Percentiles rank a stretch among this genome's conserved stretches.
Evolutionary conservation across 2,113 vertebrate species (phyloP).

Genomic region (Beaufortia kweichowensis): DNA sequence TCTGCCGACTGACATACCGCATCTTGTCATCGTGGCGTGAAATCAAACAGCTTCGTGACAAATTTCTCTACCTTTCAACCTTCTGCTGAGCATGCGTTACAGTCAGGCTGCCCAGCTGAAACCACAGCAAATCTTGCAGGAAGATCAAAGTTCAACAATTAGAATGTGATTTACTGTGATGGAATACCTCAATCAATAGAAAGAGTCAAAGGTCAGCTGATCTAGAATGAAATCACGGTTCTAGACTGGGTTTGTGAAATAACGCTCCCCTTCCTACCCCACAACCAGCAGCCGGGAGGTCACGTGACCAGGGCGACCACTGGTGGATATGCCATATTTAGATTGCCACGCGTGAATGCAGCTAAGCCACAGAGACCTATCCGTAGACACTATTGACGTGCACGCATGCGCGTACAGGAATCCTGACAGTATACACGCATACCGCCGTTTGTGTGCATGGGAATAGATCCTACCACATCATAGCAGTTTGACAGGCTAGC

Average conservation of each 20-base stretch:
- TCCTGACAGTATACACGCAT: background rate
- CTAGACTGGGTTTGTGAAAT: constrained; percentile 3
- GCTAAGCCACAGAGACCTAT: constrained; percentile 37
- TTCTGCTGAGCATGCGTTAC: constrained; percentile 9
- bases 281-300: background rate
- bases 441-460: constrained; percentile 1
- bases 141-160: constrained; percentile 47
- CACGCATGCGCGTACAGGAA: background rate
- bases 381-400: constrained; percentile 8
- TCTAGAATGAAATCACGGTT: constrained; percentile 32
- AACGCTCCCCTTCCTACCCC: constrained; percentile 2
- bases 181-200: constrained; percentile 28
- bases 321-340: constrained; percentile 50
- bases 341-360: constrained; percentile 31
- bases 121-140: background rate
- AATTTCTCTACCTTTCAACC: constrained; percentile 31
- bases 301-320: constrained; percentile 51
- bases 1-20: constrained; percentile 30
- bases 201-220: constrained; percentile 42
- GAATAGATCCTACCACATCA: constrained; percentile 19
- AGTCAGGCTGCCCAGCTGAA: background rate
- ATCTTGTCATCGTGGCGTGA: constrained; percentile 39
- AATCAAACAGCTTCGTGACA: constrained; percentile 37
- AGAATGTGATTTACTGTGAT: constrained; percentile 23
- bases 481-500: background rate